A percentile compares a stretch with the other conserved stretches of the same genome.
These are phyloP conservation scores for Callaeas wilsoni DNA, from an alignment of 2,113 vertebrate genomes.

Conservation along the genomic window DNA sequence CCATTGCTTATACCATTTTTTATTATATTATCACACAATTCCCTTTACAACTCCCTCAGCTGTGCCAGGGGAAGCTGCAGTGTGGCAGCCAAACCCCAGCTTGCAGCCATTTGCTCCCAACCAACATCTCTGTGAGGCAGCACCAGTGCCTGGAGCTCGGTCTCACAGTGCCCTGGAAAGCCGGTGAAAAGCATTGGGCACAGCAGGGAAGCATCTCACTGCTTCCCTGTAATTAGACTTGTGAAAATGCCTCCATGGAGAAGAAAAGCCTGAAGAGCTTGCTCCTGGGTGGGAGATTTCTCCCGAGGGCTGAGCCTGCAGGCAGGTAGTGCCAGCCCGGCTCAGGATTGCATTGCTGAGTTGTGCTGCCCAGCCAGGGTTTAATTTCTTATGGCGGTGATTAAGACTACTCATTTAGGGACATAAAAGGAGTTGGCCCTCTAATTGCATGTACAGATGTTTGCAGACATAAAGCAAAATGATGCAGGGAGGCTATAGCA, in stretches of 20 bases:
- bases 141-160: background rate
- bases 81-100: background rate
- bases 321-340: background rate
- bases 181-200: accelerated
- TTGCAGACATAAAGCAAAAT: conserved; percentile 49
- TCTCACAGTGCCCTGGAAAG: background rate
- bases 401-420: conserved; percentile 53
- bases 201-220: background rate
- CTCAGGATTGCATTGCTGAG: background rate
- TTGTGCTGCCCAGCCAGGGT: conserved; percentile 7
- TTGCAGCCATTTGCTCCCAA: background rate
- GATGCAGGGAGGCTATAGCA: background rate
- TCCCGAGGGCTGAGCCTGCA: background rate
- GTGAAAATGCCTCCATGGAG: background rate
- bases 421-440: conserved; percentile 44
- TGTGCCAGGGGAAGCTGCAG: background rate
- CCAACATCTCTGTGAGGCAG: background rate
- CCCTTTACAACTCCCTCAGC: background rate
- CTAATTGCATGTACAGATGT: conserved; percentile 43
- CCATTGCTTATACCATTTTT: background rate
- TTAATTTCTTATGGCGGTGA: conserved; percentile 24
- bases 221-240: conserved; percentile 20
- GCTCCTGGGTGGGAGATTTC: background rate
- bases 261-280: background rate
- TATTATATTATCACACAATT: background rate